These are phyloP conservation scores for Paelopatides confundens DNA, from an alignment of 53 echinoderm and acorn worm genomes.

Conservation along the genomic window DNA sequence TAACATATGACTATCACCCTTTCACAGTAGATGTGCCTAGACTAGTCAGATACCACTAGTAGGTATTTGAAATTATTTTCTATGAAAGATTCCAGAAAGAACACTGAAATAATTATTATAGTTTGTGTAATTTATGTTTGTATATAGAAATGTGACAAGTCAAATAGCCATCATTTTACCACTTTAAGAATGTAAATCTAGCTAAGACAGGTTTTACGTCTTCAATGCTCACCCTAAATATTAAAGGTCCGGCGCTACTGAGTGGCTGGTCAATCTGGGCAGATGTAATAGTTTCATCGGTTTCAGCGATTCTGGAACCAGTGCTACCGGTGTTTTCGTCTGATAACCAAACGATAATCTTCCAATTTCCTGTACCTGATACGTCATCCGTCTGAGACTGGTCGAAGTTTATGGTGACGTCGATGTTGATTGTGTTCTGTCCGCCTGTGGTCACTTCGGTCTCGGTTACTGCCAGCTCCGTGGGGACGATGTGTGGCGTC, in stretches of 20 bases:
- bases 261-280: not conserved
- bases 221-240: conserved; percentile 34
- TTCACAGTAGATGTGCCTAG: too few species aligned
- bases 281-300: not conserved
- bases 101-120: too few species aligned
- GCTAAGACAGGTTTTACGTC: too few species aligned
- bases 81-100: too few species aligned
- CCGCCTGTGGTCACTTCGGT: not conserved
- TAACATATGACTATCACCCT: too few species aligned
- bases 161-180: too few species aligned
- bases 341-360: conserved; percentile 36
- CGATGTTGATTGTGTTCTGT: not conserved
- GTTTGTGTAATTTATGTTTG: too few species aligned
- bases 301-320: not conserved
- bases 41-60: too few species aligned
- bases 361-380: not conserved
- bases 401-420: conserved; percentile 27
- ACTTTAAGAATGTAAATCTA: too few species aligned
- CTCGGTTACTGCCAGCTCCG: not conserved
- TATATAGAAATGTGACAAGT: too few species aligned
- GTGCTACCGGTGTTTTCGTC: not conserved
- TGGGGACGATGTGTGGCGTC: conserved; percentile 25
- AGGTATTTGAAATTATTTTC: too few species aligned
- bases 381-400: not conserved
- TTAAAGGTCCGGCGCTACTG: not conserved